A percentile compares a stretch with the other conserved stretches of the same genome.
Conservation (phyloP, 2,888 invertebrate species). For the Laspeyria flexula region DNA sequence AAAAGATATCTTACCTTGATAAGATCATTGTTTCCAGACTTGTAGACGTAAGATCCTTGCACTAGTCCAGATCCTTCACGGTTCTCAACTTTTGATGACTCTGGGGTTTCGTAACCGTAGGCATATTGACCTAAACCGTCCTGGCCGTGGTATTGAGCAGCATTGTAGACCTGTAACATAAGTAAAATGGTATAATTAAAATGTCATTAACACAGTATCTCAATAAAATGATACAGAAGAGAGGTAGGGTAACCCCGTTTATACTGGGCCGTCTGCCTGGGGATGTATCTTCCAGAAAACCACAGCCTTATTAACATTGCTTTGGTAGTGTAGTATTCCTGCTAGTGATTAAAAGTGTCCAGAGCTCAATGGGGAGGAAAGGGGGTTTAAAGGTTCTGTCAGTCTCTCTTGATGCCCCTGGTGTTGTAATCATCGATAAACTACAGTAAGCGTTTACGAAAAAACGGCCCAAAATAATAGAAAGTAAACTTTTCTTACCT, state of each 20-base stretch:
- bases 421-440: too few relatives aligned
- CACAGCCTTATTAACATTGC: too few relatives aligned
- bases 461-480: not conserved
- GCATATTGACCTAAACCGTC: constrained; percentile 89
- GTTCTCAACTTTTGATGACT: constrained; percentile 91
- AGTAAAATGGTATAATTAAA: not conserved
- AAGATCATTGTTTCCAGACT: constrained; percentile 82
- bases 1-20: constrained; percentile 87
- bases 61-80: constrained; percentile 89
- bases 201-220: not conserved
- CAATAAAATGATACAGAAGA: too few relatives aligned
- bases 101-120: constrained; percentile 90
- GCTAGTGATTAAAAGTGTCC: too few relatives aligned
- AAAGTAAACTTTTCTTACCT: constrained; percentile 59
- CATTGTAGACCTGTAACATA: constrained; percentile 85
- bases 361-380: too few relatives aligned
- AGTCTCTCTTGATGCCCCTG: too few relatives aligned
- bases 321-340: too few relatives aligned
- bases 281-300: too few relatives aligned
- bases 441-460: too few relatives aligned
- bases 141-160: constrained; percentile 90
- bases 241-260: too few relatives aligned
- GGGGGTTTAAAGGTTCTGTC: too few relatives aligned
- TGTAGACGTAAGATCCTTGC: constrained; percentile 90
- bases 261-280: too few relatives aligned